Evolutionary conservation across 2,797 vertebrate species (phyloP).

Genomic region (Coendou prehensilis): DNA sequence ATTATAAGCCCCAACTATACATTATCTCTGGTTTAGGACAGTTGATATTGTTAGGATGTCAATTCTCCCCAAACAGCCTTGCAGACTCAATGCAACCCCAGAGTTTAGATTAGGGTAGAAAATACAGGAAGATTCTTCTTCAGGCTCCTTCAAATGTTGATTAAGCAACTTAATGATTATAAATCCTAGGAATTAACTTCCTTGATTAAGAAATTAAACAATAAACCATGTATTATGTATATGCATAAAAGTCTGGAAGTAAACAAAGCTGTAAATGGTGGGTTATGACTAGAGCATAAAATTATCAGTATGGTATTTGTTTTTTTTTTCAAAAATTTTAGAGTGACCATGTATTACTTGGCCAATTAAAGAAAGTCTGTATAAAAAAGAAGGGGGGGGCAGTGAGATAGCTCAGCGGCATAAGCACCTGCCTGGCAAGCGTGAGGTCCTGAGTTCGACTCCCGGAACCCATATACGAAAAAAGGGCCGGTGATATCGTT

Average conservation of each 20-base stretch:
- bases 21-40: background rate
- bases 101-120: background rate
- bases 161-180: background rate
- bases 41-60: background rate
- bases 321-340: slow-evolving; percentile 35
- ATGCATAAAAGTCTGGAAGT: background rate
- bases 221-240: background rate
- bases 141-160: background rate
- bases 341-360: background rate
- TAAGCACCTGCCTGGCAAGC: too few species aligned
- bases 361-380: background rate
- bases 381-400: background rate
- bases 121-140: background rate
- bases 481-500: too few species aligned
- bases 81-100: background rate
- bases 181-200: slow-evolving; percentile 10
- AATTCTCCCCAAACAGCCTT: background rate
- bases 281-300: background rate
- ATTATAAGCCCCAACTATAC: background rate
- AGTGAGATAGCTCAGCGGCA: too few species aligned
- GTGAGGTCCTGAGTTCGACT: too few species aligned
- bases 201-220: slow-evolving; percentile 31
- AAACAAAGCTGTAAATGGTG: background rate
- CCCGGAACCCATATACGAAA: too few species aligned
- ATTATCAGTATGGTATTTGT: background rate